Evolutionary conservation across 37 sponge, comb jelly and placozoan species (phyloP), one percentile per base, ranked within the genome.

Genomic region (Crambe crambe): DNA sequence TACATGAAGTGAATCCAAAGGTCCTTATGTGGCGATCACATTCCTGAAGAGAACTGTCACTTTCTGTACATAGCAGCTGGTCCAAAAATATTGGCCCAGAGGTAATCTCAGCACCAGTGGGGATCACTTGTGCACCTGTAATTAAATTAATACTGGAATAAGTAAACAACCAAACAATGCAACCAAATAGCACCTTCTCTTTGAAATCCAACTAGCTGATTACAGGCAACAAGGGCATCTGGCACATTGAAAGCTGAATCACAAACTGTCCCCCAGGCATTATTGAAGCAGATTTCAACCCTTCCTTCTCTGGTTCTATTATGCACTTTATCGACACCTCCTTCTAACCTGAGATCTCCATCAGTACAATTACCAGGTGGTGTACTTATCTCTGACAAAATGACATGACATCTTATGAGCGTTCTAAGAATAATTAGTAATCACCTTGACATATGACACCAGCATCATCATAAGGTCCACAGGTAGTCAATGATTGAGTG

Each of bases 181-280:
- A 15, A 12, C 12, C 6, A 26, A 70, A 32, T 42, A n/a, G n/a
- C 23, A 70, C 70, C 70, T 40, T 38, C 42, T n/a, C 70, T 39
- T 42, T 39, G 22, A 42, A 70, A 56, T 42, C 68, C 69, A 43
- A 23, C 72, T 27, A 80, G 72, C 6, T 70, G 80, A 37, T 58
- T 12, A 29, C 80, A 80, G 3, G 63, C 71, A 2, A 80, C 80
- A 35, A 34, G 60, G 32, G 61, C 61, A 71, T 80, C 80, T 25
- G 17, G 35, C 6, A 15, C 41, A 25, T 38, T 8, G 30, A 68
- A 80, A n/a, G 32, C 1, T 32, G 35, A 56, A 30, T 40, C n/a
- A 58, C 80, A 80, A 29, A 80, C 29, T 1, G 80, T 70, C 6
- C 80, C 80, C 60, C 69, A 80, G n/a, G 80, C 69, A 69, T 80